A percentile compares a stretch with the other conserved stretches of the same genome.
Conservation (phyloP, 2,113 vertebrate genomes). For the Protomyctophum bolini region DNA sequence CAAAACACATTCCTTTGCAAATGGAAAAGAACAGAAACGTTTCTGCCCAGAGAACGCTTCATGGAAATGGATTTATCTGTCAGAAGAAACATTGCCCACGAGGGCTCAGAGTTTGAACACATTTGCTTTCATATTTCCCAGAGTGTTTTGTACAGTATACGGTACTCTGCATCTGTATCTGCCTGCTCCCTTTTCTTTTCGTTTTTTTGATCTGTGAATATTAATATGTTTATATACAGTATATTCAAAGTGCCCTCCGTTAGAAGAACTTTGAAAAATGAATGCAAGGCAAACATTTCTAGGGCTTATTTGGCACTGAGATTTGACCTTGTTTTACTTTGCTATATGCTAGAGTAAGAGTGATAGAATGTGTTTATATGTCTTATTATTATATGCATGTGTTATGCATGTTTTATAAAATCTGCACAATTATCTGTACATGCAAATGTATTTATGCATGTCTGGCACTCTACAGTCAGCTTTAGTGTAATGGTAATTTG, state of each 20-base stretch:
- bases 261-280: not conserved
- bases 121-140: not conserved
- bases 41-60: no score
- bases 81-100: conserved; percentile 29
- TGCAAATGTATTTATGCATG: conserved; percentile 41
- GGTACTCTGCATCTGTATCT: conserved; percentile 18
- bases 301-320: not conserved
- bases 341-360: conserved; percentile 8
- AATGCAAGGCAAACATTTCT: conserved; percentile 3
- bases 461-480: conserved; percentile 29
- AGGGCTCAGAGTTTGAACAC: conserved; percentile 30
- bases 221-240: not conserved
- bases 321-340: not conserved
- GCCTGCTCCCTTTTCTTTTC: not conserved
- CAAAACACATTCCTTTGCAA: no score
- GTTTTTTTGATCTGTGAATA: not conserved
- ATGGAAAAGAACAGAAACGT: no score
- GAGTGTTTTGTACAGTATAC: conserved; percentile 27
- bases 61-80: conserved; percentile 32
- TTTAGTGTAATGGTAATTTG: no score
- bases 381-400: conserved; percentile 19
- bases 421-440: conserved; percentile 31
- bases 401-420: conserved; percentile 21
- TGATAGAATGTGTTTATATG: not conserved
- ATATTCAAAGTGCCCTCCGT: not conserved